Evolutionary conservation across 2,113 vertebrate species (phyloP).

Genomic region (Thryonomys swinderianus): DNA sequence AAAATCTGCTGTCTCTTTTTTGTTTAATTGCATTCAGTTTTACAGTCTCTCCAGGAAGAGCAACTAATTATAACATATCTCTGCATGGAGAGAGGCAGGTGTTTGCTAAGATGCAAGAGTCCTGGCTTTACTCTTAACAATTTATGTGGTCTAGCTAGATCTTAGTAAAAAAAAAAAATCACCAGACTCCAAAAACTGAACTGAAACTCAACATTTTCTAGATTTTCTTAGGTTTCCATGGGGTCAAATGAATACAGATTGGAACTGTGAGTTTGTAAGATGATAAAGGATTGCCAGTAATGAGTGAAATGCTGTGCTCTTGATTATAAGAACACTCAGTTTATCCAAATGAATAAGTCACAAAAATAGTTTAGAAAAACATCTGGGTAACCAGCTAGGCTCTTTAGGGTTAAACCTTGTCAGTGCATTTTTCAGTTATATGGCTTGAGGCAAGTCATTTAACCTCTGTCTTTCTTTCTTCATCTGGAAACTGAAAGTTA

Average conservation of each 20-base stretch:
- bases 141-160: constrained; percentile 36
- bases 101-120: constrained; percentile 42
- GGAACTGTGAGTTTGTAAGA: neutral
- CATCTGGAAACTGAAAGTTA: neutral
- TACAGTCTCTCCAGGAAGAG: constrained; percentile 64
- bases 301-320: neutral
- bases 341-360: constrained; percentile 19
- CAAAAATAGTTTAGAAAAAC: neutral
- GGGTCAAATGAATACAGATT: neutral
- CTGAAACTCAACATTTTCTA: neutral
- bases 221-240: neutral
- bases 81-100: constrained; percentile 64
- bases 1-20: constrained; percentile 66
- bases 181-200: neutral
- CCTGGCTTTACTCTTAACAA: constrained; percentile 29
- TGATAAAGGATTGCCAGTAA: neutral
- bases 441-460: neutral
- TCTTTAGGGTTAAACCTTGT: neutral
- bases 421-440: neutral
- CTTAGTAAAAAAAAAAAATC: neutral
- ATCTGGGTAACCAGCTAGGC: neutral
- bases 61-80: constrained; percentile 69
- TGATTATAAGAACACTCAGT: neutral
- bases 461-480: constrained; percentile 11
- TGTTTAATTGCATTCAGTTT: constrained; percentile 73